These are phyloP conservation scores for Platycercus adscitus DNA, from an alignment of 2,113 vertebrate genomes.

Conservation along the genomic window DNA sequence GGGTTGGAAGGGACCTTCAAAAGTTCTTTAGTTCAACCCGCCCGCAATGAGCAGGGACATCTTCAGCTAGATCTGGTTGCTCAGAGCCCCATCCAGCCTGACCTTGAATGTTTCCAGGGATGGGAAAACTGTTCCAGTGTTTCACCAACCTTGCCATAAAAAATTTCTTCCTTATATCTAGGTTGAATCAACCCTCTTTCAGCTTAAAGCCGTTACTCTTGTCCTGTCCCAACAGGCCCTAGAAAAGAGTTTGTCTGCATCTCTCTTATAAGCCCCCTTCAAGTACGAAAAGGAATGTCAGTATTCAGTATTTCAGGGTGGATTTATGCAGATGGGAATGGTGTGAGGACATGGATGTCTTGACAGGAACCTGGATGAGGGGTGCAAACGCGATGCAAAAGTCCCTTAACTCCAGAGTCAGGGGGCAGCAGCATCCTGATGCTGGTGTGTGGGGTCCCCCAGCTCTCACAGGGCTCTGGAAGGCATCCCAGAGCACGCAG, in stretches of 20 bases:
- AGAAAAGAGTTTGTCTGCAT: not conserved
- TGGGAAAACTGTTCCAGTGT: not conserved
- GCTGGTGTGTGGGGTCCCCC: accelerated
- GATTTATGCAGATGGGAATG: not conserved
- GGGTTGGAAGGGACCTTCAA: not conserved
- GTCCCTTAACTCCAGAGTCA: not conserved
- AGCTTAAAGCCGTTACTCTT: not conserved
- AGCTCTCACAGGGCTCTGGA: not conserved
- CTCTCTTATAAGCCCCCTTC: not conserved
- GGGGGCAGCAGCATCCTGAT: not conserved
- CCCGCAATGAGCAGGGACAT: not conserved
- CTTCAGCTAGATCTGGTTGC: not conserved
- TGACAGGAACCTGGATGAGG: not conserved
- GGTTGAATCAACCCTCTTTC: not conserved
- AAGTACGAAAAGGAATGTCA: not conserved
- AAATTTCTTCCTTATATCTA: not conserved
- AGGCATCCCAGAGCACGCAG: not conserved
- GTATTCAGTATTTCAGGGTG: not conserved
- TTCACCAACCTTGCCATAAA: not conserved
- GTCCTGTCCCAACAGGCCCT: not conserved
- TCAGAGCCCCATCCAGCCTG: not conserved
- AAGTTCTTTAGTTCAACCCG: not conserved
- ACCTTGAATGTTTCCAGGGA: not conserved
- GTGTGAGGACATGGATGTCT: accelerated
- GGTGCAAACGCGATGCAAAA: not conserved